Base-by-base conservation (phyloP, 1,140 invertebrate species). In the Trichonephila clavata region DNA sequence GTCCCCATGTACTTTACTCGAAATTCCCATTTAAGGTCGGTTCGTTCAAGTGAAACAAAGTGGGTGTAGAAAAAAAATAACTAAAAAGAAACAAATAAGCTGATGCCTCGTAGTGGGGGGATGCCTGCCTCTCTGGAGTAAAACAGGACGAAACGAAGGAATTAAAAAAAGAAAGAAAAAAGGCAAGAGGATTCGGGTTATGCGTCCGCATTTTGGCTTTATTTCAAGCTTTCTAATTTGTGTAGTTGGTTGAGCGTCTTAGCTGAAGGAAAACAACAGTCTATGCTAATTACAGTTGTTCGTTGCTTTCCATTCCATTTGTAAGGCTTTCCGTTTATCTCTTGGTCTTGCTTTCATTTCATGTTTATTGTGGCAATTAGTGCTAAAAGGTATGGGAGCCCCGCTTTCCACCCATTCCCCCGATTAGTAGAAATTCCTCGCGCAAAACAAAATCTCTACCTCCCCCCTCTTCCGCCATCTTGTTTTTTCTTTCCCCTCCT, bases 221-320 rank as follows among this genome's bases (percentile, higher is more conserved):
- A 93, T 93, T 93, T 93, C 86, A 93, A 93, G 92, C 92, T 93
- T 93, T 93, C 92, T 93, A 93, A 93, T 93, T 93, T 93, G 92
- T 93, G 92, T 61, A 93, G 92, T 81, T 88, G 68, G 92, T 80
- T 93, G 84, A 88, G 71, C 92, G 92, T 93, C 92, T 93, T 93
- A 81, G 92, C 86, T 61, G 71, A 87, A 93, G 92, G 92, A 88
- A 93, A 93, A 93, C 92, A 93, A 93, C 92, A 68, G 92, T 87
- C 84, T 93, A 93, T 93, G 92, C 84, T 93, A 93, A 93, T 93
- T 93, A 93, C 92, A 87, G 92, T 93, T 87, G 92, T 93, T 93
- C 92, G 86, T 80, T 60, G 84, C 92, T 61, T 93, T 88, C 92
- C 59, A 77, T 93, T 88, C 92, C 84, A 87, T 93, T 93, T 93